Conservation (phyloP, 2,888 invertebrate species). For the Polylopha cassiicola region DNA sequence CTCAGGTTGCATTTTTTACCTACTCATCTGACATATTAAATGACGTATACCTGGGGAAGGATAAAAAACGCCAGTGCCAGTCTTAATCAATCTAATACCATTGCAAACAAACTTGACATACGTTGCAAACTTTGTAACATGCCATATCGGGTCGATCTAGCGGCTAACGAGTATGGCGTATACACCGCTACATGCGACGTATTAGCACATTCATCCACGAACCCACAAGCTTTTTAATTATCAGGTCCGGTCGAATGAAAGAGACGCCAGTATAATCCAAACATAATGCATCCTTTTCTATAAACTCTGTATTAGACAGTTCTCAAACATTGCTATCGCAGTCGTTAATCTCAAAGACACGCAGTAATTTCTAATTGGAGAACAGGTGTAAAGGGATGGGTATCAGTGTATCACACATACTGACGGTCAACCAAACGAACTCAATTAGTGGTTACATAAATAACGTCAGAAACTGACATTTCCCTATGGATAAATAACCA, state of each 20-base stretch:
- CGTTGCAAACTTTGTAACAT: slow-evolving; percentile 22
- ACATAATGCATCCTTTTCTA: slow-evolving; percentile 1
- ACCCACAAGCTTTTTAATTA: slow-evolving; percentile 3
- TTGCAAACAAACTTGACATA: slow-evolving; percentile 16
- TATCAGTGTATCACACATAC: slow-evolving; percentile 29
- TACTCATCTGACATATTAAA: slow-evolving; percentile 1
- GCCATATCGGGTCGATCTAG: slow-evolving; percentile 49
- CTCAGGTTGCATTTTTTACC: slow-evolving; percentile 13
- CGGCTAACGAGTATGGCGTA: slow-evolving; percentile 34
- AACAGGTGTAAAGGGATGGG: slow-evolving; percentile 48
- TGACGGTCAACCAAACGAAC: no score
- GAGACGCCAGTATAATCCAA: slow-evolving; percentile 8
- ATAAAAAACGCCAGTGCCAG: slow-evolving; percentile 9
- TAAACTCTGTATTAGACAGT: slow-evolving; percentile 5
- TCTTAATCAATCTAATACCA: slow-evolving; percentile 11
- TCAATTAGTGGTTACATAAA: no score
- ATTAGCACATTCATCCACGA: slow-evolving; percentile 48
- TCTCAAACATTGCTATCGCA: slow-evolving; percentile 40
- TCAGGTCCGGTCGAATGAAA: neutral
- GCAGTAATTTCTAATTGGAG: slow-evolving; percentile 60
- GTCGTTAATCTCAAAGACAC: slow-evolving; percentile 54
- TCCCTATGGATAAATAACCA: no score
- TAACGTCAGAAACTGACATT: no score
- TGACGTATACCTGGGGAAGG: slow-evolving; percentile 7
- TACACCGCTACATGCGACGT: slow-evolving; percentile 46